Conservation (phyloP, 2,797 vertebrate genomes). For the Gobio occitaniae region DNA sequence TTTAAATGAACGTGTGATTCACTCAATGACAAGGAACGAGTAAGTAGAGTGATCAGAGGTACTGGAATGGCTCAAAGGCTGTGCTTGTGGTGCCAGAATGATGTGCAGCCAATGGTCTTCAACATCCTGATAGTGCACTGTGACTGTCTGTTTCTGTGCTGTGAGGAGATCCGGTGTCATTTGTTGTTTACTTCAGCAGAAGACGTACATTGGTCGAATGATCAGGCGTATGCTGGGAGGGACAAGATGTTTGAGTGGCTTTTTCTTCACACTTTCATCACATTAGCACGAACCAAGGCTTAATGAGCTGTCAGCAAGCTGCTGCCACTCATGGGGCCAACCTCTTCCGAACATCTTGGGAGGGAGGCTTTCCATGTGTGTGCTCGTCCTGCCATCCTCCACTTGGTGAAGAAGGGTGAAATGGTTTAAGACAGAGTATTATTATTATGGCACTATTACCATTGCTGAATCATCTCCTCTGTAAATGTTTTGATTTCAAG, state of each 20-base stretch:
- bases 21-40: background rate
- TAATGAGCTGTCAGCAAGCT: slow-evolving; percentile 50
- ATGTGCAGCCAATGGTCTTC: background rate
- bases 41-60: background rate
- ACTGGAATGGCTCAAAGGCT: background rate
- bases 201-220: slow-evolving; percentile 13
- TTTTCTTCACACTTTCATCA: slow-evolving; percentile 41
- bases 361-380: background rate
- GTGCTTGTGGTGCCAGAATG: background rate
- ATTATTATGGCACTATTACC: slow-evolving; percentile 8
- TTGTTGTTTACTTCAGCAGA: slow-evolving; percentile 10
- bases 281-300: slow-evolving; percentile 26
- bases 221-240: slow-evolving; percentile 5
- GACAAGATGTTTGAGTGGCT: slow-evolving; percentile 38
- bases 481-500: slow-evolving; percentile 38
- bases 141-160: background rate
- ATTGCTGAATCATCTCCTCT: slow-evolving; percentile 26
- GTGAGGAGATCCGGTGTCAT: slow-evolving; percentile 5
- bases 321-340: slow-evolving; percentile 31
- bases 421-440: slow-evolving; percentile 23
- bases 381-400: background rate
- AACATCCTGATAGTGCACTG: background rate
- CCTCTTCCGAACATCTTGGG: background rate
- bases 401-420: slow-evolving; percentile 41
- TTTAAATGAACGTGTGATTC: slow-evolving; percentile 7